phyloP scores from a whole-genome alignment of 2,113 vertebrate species.

The Pterocles orientalis region DNA sequence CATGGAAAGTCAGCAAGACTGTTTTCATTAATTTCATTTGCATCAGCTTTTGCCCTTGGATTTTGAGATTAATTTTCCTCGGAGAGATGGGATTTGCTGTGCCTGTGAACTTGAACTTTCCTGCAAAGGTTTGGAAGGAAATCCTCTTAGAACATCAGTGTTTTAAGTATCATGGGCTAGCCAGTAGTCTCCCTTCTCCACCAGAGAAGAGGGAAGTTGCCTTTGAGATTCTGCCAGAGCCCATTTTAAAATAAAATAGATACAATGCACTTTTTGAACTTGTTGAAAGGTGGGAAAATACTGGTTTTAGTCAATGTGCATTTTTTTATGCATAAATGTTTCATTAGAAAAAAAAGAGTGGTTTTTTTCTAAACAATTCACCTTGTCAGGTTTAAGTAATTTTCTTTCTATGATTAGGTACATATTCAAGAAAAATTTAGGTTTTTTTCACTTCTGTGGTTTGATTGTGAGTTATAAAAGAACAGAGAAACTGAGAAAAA shows the following conservation, averaged over 20 bases:
- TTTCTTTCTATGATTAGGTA: neutral
- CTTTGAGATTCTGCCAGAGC: neutral
- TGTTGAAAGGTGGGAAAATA: neutral
- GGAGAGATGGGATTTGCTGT: neutral
- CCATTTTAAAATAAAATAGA: neutral
- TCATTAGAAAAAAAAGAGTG: neutral
- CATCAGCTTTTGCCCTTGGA: neutral
- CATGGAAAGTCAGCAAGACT: neutral
- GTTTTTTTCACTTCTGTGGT: neutral
- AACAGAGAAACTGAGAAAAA: neutral
- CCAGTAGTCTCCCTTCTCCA: neutral
- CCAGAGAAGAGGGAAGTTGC: neutral
- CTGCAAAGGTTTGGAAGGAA: neutral
- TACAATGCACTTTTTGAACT: neutral
- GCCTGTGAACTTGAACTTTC: conserved; percentile 3
- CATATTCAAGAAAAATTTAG: neutral
- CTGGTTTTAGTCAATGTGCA: neutral
- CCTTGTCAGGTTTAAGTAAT: neutral
- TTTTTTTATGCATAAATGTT: neutral
- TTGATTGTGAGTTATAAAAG: neutral
- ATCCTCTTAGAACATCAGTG: neutral
- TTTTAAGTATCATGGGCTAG: neutral
- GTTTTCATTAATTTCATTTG: neutral
- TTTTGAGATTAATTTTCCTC: conserved; percentile 1
- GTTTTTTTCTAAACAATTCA: neutral